Percentiles rank a stretch among this genome's conserved stretches.
These are phyloP conservation scores for Phyllostomus hastatus DNA, from an alignment of 2,113 vertebrate genomes.

Conservation along the genomic window DNA sequence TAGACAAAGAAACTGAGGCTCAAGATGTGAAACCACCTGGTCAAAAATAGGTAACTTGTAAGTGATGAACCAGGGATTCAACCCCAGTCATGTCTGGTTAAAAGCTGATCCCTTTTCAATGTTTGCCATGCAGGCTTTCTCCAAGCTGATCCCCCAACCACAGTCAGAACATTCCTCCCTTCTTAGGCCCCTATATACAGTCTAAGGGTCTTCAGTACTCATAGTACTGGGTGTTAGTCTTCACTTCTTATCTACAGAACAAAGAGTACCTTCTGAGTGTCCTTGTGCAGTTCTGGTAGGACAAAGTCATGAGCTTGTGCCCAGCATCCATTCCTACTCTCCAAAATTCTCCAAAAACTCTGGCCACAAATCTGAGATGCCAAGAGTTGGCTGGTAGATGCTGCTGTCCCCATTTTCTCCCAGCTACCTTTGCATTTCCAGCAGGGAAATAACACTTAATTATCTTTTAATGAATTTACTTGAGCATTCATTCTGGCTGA, in stretches of 20 bases:
- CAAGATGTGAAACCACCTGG: not conserved
- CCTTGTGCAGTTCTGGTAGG: not conserved
- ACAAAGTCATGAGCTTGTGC: not conserved
- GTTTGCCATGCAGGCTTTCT: not conserved
- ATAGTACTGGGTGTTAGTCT: not conserved
- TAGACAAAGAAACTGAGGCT: not conserved
- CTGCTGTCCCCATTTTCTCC: not conserved
- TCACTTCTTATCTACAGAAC: not conserved
- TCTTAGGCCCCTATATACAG: not conserved
- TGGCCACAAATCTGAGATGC: not conserved
- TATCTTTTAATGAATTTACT: not conserved
- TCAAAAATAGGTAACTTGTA: not conserved
- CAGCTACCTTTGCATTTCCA: not conserved
- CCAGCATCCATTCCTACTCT: not conserved
- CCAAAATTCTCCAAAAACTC: not conserved
- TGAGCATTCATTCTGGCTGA: not conserved
- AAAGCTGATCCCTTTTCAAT: not conserved
- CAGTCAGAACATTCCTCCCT: not conserved
- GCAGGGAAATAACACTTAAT: slow-evolving; percentile 19
- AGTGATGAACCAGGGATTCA: not conserved
- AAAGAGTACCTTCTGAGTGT: not conserved
- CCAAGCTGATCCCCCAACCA: not conserved
- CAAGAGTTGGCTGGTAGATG: not conserved
- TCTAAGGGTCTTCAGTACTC: not conserved
- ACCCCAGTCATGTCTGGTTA: not conserved